Conservation (phyloP, 2,797 vertebrate species). For the Hippocampus kuda region DNA sequence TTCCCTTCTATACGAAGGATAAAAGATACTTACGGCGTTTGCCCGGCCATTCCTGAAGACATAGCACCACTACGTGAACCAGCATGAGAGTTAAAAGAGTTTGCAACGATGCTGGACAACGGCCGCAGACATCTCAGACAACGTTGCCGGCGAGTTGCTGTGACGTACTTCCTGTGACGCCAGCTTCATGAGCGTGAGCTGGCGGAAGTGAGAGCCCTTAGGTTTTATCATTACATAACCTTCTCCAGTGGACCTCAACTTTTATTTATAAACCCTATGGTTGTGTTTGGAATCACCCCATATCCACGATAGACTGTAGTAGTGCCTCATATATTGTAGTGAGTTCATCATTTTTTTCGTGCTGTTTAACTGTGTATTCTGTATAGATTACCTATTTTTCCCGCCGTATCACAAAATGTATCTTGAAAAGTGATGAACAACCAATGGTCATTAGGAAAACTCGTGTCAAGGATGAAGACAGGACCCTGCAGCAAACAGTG, state of each 20-base stretch:
- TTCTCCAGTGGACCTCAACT: not conserved
- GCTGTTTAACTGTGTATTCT: too few species aligned
- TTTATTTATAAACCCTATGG: not conserved
- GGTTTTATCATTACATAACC: not conserved
- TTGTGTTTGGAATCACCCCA: too few species aligned
- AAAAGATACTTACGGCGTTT: conserved; percentile 63
- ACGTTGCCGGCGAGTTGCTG: conserved; percentile 19
- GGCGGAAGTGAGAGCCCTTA: conserved; percentile 24
- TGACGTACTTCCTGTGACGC: conserved; percentile 25
- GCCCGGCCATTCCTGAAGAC: conserved; percentile 70
- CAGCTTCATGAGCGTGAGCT: conserved; percentile 29
- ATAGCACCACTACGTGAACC: conserved; percentile 45
- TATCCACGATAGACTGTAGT: too few species aligned
- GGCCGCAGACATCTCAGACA: conserved; percentile 35
- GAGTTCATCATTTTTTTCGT: too few species aligned
- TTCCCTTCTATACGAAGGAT: not conserved
- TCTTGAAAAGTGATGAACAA: too few species aligned
- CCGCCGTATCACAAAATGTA: too few species aligned
- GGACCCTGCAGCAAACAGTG: too few species aligned
- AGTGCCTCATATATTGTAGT: too few species aligned
- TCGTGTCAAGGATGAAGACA: too few species aligned
- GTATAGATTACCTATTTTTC: too few species aligned
- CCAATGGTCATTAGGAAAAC: too few species aligned
- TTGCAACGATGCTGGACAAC: conserved; percentile 6
- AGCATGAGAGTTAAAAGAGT: conserved; percentile 13